Conservation (phyloP, 92 coral and sea anemone species). For the Porites cylindrica region DNA sequence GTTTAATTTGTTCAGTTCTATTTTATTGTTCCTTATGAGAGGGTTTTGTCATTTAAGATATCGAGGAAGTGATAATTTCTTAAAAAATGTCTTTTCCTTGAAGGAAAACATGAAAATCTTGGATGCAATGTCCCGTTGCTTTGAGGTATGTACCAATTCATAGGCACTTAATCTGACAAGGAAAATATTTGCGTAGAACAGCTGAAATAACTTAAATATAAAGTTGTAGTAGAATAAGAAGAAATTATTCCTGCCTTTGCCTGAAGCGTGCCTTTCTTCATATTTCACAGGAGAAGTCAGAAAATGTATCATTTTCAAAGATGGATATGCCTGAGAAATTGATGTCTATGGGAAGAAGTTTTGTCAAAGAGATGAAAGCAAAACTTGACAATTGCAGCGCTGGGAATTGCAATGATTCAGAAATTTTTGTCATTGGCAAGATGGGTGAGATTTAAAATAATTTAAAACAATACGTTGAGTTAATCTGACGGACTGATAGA, state of each 20-base stretch:
- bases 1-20: no score
- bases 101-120: constrained; percentile 18
- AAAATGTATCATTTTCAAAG: constrained; percentile 39
- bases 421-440: constrained; percentile 3
- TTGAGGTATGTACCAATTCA: constrained; percentile 20
- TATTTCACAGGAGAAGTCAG: constrained; percentile 45
- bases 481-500: no score
- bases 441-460: constrained; percentile 34
- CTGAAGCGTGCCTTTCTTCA: neutral
- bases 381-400: constrained; percentile 20
- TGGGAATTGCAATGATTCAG: constrained; percentile 5
- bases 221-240: neutral
- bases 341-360: constrained; percentile 24
- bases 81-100: neutral
- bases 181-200: neutral
- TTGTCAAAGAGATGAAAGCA: constrained; percentile 7
- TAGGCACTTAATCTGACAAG: neutral
- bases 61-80: neutral
- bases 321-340: constrained; percentile 20
- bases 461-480: no score
- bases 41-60: no score
- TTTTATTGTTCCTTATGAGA: no score
- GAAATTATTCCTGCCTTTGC: neutral
- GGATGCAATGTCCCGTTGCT: constrained; percentile 12
- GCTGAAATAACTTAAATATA: no score